phyloP scores from a whole-genome alignment of 1,140 invertebrate genomes.

The Bradynema listronoti region DNA sequence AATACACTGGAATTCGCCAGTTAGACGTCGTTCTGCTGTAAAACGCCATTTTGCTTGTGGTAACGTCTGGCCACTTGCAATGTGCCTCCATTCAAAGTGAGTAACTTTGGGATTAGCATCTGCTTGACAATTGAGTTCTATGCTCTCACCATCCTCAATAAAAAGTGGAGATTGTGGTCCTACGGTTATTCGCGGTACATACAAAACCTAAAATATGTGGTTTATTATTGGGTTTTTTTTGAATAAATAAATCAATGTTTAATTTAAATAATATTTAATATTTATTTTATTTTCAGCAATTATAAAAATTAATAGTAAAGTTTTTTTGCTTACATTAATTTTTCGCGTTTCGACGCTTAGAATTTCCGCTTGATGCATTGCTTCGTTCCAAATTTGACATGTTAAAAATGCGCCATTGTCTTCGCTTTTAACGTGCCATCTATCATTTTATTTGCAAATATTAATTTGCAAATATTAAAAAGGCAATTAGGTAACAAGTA shows the following conservation, averaged over 20 bases:
- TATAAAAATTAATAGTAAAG: neutral
- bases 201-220: constrained; percentile 25
- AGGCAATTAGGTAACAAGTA: constrained; percentile 6
- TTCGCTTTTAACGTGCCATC: constrained; percentile 26
- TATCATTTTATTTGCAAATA: too few species aligned
- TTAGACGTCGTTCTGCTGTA: constrained; percentile 14
- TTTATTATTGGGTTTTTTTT: too few species aligned
- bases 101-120: constrained; percentile 32
- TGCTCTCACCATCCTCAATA: constrained; percentile 31
- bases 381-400: constrained; percentile 40
- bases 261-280: neutral
- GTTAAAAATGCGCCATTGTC: constrained; percentile 35
- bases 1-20: constrained; percentile 33
- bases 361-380: constrained; percentile 20
- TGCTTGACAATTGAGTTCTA: constrained; percentile 24
- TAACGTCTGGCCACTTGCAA: constrained; percentile 23
- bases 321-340: constrained; percentile 24
- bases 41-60: constrained; percentile 20
- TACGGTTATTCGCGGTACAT: constrained; percentile 27
- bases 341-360: constrained; percentile 16
- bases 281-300: neutral
- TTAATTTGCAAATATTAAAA: constrained; percentile 6
- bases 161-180: constrained; percentile 22
- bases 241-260: neutral
- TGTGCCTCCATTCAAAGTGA: constrained; percentile 31